A percentile compares a stretch with the other conserved stretches of the same genome.
Conservation (phyloP, 2,797 vertebrate genomes). For the Alcedo atthis region DNA sequence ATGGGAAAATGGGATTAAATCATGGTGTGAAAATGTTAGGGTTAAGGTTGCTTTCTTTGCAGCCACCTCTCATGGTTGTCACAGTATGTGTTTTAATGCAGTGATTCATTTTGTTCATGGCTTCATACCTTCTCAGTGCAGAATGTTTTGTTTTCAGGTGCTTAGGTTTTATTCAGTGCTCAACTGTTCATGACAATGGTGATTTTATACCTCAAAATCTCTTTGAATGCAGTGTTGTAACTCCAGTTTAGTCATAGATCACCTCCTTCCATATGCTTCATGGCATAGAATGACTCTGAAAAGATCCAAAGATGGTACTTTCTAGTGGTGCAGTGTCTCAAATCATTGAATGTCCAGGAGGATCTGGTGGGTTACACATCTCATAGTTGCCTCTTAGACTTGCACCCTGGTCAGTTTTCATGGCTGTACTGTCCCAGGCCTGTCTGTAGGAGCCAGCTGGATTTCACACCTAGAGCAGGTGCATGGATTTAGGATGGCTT, state of each 20-base stretch:
- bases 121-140: background rate
- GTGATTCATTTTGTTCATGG: background rate
- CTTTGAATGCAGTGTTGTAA: background rate
- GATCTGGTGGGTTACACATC: background rate
- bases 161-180: background rate
- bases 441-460: background rate
- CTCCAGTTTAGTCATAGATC: background rate
- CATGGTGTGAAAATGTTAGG: background rate
- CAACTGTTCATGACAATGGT: background rate
- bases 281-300: background rate
- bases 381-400: background rate
- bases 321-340: background rate
- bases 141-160: background rate
- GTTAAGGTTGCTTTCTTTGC: background rate
- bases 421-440: background rate
- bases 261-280: background rate
- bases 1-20: background rate
- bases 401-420: background rate
- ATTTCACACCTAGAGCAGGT: background rate
- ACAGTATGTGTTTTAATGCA: background rate
- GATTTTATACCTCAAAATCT: background rate
- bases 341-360: background rate
- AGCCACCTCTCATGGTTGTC: background rate
- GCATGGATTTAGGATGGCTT: background rate
- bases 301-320: background rate